Evolutionary conservation across 2,888 invertebrate genomes (phyloP).

Genomic region (Hirtodrosophila alboralis): DNA sequence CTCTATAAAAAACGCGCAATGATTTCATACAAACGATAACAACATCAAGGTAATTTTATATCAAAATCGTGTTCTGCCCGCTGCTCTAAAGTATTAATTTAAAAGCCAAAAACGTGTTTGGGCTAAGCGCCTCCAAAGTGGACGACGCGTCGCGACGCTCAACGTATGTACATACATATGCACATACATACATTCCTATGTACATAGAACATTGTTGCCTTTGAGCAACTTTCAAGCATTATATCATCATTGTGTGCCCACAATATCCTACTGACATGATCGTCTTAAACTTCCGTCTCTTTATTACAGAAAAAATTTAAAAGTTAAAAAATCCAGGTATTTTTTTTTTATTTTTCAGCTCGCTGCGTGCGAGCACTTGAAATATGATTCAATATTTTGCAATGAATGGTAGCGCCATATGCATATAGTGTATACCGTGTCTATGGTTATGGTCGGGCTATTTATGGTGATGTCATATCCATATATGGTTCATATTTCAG

Average conservation of each 20-base stretch:
- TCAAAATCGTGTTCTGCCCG: conserved; percentile 73
- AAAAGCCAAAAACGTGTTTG: conserved; percentile 76
- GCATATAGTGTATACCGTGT: conserved; percentile 26
- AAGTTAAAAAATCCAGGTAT: too few relatives aligned
- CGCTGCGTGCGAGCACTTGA: conserved; percentile 63
- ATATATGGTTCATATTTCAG: conserved; percentile 79
- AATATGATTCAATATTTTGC: conserved; percentile 70
- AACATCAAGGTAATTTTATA: conserved; percentile 74
- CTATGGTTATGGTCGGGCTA: conserved; percentile 66
- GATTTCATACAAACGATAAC: conserved; percentile 73
- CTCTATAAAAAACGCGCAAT: conserved; percentile 54
- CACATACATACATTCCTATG: neutral
- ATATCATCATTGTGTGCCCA: conserved; percentile 50
- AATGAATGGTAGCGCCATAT: conserved; percentile 47
- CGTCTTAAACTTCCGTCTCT: conserved; percentile 64
- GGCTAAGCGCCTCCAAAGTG: conserved; percentile 66
- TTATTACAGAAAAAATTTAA: too few relatives aligned
- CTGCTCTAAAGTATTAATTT: conserved; percentile 75
- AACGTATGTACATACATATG: conserved; percentile 5
- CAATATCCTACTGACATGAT: conserved; percentile 40
- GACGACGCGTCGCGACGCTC: too few relatives aligned
- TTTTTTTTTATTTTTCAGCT: too few relatives aligned
- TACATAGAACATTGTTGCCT: conserved; percentile 28
- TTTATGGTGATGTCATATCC: conserved; percentile 78
- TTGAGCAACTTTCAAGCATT: conserved; percentile 44